Evolutionary conservation across 2,113 vertebrate genomes (phyloP).

Genomic region (Protomyctophum bolini): DNA sequence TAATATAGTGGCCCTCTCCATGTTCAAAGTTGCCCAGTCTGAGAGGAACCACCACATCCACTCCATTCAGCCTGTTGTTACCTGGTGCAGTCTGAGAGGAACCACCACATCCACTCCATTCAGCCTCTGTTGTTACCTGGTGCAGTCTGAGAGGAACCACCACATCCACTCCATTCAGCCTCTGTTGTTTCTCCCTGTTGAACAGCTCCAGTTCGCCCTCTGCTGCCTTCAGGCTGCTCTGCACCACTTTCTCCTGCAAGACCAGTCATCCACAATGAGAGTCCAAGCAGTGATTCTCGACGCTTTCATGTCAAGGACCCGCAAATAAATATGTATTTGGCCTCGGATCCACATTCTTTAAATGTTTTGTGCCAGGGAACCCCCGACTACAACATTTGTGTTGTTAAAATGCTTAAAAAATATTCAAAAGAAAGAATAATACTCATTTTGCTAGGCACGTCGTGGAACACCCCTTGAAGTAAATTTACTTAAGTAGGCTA

Average conservation of each 20-base stretch:
- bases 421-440: neutral
- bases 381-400: too few species aligned
- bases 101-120: constrained; percentile 88
- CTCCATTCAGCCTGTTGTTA: constrained; percentile 87
- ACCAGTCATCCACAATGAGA: neutral
- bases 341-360: too few species aligned
- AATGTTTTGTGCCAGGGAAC: too few species aligned
- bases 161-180: constrained; percentile 86
- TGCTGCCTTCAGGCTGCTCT: constrained; percentile 68
- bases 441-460: too few species aligned
- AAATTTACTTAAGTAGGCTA: too few species aligned
- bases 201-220: constrained; percentile 84
- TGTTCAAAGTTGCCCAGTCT: constrained; percentile 61
- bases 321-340: too few species aligned
- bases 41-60: constrained; percentile 87
- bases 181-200: constrained; percentile 89
- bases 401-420: too few species aligned
- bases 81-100: constrained; percentile 91
- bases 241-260: constrained; percentile 80
- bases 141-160: constrained; percentile 88
- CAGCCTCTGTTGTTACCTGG: constrained; percentile 90
- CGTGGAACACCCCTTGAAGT: too few species aligned
- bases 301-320: too few species aligned
- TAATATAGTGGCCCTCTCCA: too few species aligned
- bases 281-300: too few species aligned